Evolutionary conservation across 2,888 invertebrate species (phyloP), one percentile per base, ranked within the genome.

Genomic region (Zhuqinia jingwanae): DNA sequence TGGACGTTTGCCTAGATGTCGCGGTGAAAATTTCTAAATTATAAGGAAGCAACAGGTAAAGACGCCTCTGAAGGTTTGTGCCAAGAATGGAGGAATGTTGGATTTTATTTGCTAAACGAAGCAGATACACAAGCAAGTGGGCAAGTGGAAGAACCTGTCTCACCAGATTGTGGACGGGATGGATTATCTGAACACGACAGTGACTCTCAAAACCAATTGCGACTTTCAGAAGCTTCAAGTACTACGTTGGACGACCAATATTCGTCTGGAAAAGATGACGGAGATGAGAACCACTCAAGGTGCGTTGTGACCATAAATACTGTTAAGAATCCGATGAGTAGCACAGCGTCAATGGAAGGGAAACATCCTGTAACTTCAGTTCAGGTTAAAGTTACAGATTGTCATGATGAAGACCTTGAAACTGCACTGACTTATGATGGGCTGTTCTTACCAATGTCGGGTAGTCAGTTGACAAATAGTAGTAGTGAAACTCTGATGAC

Each of bases 1-100:
- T 79, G 30, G 79, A 79, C 1, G 65, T 63, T 27, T 42, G 60
- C 17, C 2, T 79, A 30, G 80, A 80, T n/a, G 68, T 68, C 8
- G 68, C 30, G 1, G 50, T 36, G 5, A 68, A 53, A 56, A 42
- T 68, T 1, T 11, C n/a, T 22, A 47, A n/a, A 68, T 25, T 80
- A 70, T 25, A 80, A 50, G 22, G 13, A 10, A 13, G 20, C 25
- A 1, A 80, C 30, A 22, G 70, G 80, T 8, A 42, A 53, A 1
- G 30, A 68, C 17, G 56, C 80, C 0, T 22, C 80, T 3, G 68
- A 58, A 13, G 45, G 60, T 22, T n/a, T 77, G 27, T n/a, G 20
- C 6, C 13, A 42, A n/a, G 36, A 65, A n/a, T 65, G 65, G 65
- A 42, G 17, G 17, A 42, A 65, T 42, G 36, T n/a, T 65, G 65